These are phyloP conservation scores for Meandrina meandrites DNA, from an alignment of 92 coral and sea anemone species.

Conservation along the genomic window DNA sequence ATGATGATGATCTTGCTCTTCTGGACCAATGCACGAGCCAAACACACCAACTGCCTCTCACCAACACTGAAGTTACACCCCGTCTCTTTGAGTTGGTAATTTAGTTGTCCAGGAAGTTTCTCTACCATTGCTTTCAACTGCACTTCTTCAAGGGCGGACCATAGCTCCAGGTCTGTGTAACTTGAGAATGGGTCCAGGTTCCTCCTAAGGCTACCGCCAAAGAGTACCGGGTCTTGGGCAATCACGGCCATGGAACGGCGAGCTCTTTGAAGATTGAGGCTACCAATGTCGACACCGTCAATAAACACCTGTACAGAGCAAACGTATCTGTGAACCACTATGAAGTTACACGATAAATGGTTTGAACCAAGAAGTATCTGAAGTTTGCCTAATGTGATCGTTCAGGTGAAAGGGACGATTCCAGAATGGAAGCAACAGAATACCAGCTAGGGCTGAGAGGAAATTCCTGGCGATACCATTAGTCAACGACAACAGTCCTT, in stretches of 20 bases:
- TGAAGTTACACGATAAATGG: neutral
- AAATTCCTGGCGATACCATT: too few relatives aligned
- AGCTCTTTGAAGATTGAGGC: slow-evolving; percentile 33
- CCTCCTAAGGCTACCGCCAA: slow-evolving; percentile 33
- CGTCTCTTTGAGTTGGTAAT: slow-evolving; percentile 16
- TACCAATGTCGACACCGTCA: slow-evolving; percentile 22
- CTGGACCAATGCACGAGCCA: slow-evolving; percentile 44
- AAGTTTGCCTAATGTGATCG: neutral
- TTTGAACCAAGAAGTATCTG: neutral
- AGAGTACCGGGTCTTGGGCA: slow-evolving; percentile 61
- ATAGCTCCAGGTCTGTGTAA: slow-evolving; percentile 19
- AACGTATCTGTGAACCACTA: neutral
- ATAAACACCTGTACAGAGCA: slow-evolving; percentile 19
- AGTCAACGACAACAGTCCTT: too few relatives aligned
- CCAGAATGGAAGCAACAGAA: too few relatives aligned
- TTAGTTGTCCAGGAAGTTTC: slow-evolving; percentile 25
- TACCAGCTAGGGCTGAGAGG: too few relatives aligned
- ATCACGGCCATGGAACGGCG: slow-evolving; percentile 46
- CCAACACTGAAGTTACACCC: slow-evolving; percentile 51
- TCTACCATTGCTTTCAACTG: slow-evolving; percentile 37
- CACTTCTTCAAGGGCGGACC: slow-evolving; percentile 40
- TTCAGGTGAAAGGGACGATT: neutral
- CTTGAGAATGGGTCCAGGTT: slow-evolving; percentile 39
- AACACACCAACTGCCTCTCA: slow-evolving; percentile 44
- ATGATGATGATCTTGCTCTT: slow-evolving; percentile 30